Evolutionary conservation across 1,140 invertebrate genomes (phyloP).

Genomic region (Marisa cornuarietis): DNA sequence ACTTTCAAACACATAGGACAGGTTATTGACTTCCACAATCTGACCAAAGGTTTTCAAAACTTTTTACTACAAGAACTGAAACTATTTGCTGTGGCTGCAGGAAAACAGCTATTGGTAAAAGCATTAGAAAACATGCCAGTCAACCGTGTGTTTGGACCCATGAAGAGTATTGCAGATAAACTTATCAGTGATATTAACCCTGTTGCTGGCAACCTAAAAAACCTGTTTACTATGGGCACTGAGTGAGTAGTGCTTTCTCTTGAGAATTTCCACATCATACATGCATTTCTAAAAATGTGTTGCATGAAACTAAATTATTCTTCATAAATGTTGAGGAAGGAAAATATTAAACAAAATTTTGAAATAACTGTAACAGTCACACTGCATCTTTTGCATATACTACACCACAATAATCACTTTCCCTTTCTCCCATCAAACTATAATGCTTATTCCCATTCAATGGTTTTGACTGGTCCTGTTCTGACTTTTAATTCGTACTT

Average conservation of each 20-base stretch:
- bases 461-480: too few species aligned
- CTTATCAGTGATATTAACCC: neutral
- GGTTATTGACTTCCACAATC: slow-evolving; percentile 21
- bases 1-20: slow-evolving; percentile 33
- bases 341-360: too few species aligned
- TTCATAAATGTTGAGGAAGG: too few species aligned
- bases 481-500: too few species aligned
- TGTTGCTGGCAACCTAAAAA: neutral
- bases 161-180: slow-evolving; percentile 5
- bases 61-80: slow-evolving; percentile 3
- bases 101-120: neutral
- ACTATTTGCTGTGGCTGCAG: neutral
- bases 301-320: too few species aligned
- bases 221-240: neutral
- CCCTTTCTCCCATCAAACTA: neutral
- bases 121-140: neutral
- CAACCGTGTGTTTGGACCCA: neutral
- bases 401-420: neutral
- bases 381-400: neutral
- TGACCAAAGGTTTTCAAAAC: slow-evolving; percentile 13
- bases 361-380: neutral
- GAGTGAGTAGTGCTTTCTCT: neutral
- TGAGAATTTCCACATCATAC: neutral
- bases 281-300: neutral
- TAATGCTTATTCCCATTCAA: neutral